phyloP scores from a whole-genome alignment of 1,140 invertebrate genomes.

The Ruditapes philippinarum region DNA sequence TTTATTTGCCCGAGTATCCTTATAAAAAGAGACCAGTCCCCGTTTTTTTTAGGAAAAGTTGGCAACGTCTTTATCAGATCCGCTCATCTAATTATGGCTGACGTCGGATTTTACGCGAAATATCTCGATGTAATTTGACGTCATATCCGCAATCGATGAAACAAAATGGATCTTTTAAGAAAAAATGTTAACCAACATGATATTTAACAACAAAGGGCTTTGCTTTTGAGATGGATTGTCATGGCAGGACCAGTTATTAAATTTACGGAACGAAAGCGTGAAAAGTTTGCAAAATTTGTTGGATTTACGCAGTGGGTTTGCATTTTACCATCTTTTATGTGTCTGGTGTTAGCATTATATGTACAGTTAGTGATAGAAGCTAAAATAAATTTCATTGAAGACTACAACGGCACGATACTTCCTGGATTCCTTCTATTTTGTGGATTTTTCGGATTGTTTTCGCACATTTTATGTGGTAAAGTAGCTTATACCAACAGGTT shows the following conservation, averaged over 20 bases:
- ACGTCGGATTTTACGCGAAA: conserved; percentile 3
- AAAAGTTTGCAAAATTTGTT: conserved; percentile 58
- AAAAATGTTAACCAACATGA: not conserved
- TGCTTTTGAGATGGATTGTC: conserved; percentile 4
- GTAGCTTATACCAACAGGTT: conserved; percentile 64
- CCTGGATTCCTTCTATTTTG: conserved; percentile 70
- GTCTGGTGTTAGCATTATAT: conserved; percentile 62
- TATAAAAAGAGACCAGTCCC: too few relatives aligned
- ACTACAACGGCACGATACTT: conserved; percentile 62
- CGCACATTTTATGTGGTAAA: conserved; percentile 65
- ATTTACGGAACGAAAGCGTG: conserved; percentile 62
- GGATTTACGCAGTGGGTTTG: conserved; percentile 61
- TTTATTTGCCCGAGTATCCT: too few relatives aligned
- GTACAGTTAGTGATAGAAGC: conserved; percentile 63
- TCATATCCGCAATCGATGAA: not conserved
- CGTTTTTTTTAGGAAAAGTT: too few relatives aligned
- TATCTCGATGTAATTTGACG: not conserved
- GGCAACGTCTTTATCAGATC: too few relatives aligned
- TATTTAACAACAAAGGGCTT: not conserved
- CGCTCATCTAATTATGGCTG: too few relatives aligned
- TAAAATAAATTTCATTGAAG: conserved; percentile 71
- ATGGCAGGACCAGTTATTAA: conserved; percentile 56
- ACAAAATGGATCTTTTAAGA: conserved; percentile 14
- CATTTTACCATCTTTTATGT: conserved; percentile 64
- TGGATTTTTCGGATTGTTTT: conserved; percentile 61